Evolutionary conservation across 2,888 invertebrate species (phyloP).

Genomic region (Disparrhopalites patrizii): DNA sequence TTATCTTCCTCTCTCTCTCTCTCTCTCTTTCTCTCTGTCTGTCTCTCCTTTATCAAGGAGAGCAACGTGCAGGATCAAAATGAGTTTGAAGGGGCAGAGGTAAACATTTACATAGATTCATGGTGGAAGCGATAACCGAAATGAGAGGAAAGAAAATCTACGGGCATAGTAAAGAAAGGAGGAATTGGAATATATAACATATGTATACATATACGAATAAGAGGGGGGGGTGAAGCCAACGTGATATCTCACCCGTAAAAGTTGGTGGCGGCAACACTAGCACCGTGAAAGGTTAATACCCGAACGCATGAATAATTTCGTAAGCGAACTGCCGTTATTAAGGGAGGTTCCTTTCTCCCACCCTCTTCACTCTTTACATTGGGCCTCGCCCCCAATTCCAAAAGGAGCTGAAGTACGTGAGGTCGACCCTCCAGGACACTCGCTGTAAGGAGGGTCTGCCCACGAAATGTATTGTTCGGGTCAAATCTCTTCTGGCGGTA

Average conservation of each 20-base stretch:
- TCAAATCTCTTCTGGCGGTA: conserved; percentile 19
- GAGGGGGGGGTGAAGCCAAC: too few relatives aligned
- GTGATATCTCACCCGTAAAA: conserved; percentile 49
- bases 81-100: too few relatives aligned
- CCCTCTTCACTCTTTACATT: conserved; percentile 44
- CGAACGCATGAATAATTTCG: conserved; percentile 35
- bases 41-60: too few relatives aligned
- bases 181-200: too few relatives aligned
- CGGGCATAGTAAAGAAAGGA: too few relatives aligned
- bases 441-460: conserved; percentile 39
- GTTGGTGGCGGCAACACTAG: conserved; percentile 31
- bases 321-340: conserved; percentile 43
- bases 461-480: conserved; percentile 39
- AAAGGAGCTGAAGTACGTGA: conserved; percentile 35
- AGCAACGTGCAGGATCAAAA: too few relatives aligned
- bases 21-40: too few relatives aligned
- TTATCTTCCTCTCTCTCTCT: too few relatives aligned
- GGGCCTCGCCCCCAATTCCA: conserved; percentile 39
- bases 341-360: conserved; percentile 42
- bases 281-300: conserved; percentile 38
- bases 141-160: too few relatives aligned
- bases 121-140: too few relatives aligned
- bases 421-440: conserved; percentile 32
- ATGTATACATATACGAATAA: too few relatives aligned
- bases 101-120: too few relatives aligned